A percentile compares a stretch with the other conserved stretches of the same genome.
These are phyloP conservation scores for Plodia interpunctella DNA, from an alignment of 1,140 invertebrate genomes.

Conservation along the genomic window DNA sequence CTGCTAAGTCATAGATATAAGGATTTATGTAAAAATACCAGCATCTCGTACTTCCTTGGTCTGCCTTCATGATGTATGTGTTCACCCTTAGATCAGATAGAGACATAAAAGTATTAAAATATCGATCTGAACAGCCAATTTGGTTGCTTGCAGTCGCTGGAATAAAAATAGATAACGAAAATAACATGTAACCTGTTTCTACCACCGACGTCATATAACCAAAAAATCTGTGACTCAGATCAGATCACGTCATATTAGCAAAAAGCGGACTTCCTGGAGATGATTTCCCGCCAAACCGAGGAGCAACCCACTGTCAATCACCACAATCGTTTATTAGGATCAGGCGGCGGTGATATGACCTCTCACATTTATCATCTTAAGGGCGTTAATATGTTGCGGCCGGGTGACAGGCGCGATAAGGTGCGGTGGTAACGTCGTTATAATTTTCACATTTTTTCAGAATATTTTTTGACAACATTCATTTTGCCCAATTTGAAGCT, in stretches of 20 bases:
- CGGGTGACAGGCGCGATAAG: slow-evolving; percentile 58
- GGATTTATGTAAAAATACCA: no score
- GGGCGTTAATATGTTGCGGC: slow-evolving; percentile 67
- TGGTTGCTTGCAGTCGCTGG: neutral
- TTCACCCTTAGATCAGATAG: no score
- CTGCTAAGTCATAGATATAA: no score
- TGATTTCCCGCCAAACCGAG: slow-evolving; percentile 24
- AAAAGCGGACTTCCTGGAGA: slow-evolving; percentile 34
- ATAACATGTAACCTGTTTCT: neutral
- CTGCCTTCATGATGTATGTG: no score
- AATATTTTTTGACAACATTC: slow-evolving; percentile 2
- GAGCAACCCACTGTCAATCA: slow-evolving; percentile 48
- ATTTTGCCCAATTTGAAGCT: neutral
- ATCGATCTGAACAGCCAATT: no score
- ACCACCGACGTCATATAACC: neutral
- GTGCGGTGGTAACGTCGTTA: slow-evolving; percentile 34
- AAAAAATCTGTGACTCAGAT: neutral
- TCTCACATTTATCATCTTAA: slow-evolving; percentile 62
- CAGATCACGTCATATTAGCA: slow-evolving; percentile 18
- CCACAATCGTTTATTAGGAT: slow-evolving; percentile 64
- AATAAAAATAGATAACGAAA: neutral
- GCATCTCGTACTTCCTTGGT: no score
- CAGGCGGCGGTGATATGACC: slow-evolving; percentile 36
- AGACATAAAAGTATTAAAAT: no score
- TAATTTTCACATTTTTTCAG: slow-evolving; percentile 30